Evolutionary conservation across 2,888 invertebrate genomes (phyloP), one percentile per base, ranked within the genome.

Genomic region (Antitype chi): DNA sequence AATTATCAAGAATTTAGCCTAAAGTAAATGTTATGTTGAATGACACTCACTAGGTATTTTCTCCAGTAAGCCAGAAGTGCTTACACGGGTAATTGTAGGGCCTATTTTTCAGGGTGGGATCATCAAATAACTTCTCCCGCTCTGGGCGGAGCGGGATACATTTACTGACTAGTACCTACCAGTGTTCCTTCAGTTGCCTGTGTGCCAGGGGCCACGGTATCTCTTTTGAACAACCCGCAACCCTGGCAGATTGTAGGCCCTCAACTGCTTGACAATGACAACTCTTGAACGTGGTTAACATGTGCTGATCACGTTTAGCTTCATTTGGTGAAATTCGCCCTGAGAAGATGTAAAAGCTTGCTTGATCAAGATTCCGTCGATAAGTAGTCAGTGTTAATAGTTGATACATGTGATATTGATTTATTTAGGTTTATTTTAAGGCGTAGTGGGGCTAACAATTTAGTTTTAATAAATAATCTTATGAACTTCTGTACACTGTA

Each of bases 31-130:
- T 23, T 13, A n/a, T n/a, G 15, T n/a, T 43, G 5, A 71, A 25
- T 15, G 43, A 7, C 7, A 55, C 78, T 85, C 69, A 64, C 43
- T 52, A 43, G 25, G 70, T 74, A 80, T 74, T 75, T 5, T 81
- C 60, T 38, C 63, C 74, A 8, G 57, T 43, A 1, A 91, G 84
- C 89, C 92, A 94, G 84, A 94, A 94, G 25, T 87, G 73, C 49
- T 64, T 84, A 43, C 89, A 89, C 2, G 91, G 78, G 23, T 91
- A 84, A 77, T 91, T 88, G 72, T 88, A 66, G 0, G 86, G 52
- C 4, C 94, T 89, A 5, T 38, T 38, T 38, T 38, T 38, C 38
- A 38, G 38, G 38, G 38, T 38, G 38, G 3, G 5, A 38, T 6
- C 38, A 38, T 38, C 38, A 38, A 38, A 38, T 38, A 38, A 38